Evolutionary conservation across 2,113 vertebrate genomes (phyloP).

Genomic region (Phodopus roborovskii): DNA sequence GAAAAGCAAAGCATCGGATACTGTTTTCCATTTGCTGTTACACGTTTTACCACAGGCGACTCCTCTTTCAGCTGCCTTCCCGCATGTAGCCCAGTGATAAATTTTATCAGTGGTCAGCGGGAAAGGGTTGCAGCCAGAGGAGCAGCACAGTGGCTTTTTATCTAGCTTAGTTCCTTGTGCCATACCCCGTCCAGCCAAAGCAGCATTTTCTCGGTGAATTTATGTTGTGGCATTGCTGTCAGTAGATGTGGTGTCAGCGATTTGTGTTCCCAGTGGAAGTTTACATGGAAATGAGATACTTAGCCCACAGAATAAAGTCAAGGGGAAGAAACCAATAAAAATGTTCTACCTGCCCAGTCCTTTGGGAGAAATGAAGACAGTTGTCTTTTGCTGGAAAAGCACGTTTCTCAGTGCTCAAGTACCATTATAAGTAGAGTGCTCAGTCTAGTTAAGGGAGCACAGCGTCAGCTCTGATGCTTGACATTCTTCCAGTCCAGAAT

Average conservation of each 20-base stretch:
- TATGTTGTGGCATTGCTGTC: slow-evolving; percentile 85
- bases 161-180: slow-evolving; percentile 79
- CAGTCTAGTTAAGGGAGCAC: not conserved
- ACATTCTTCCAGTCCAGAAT: not conserved
- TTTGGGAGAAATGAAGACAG: not conserved
- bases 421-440: not conserved
- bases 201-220: slow-evolving; percentile 80
- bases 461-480: not conserved
- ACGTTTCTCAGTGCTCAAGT: slow-evolving; percentile 46
- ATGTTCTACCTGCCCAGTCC: slow-evolving; percentile 55
- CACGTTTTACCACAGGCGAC: slow-evolving; percentile 83
- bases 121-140: slow-evolving; percentile 69
- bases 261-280: slow-evolving; percentile 86
- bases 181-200: slow-evolving; percentile 57
- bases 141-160: slow-evolving; percentile 87
- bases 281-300: slow-evolving; percentile 85
- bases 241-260: slow-evolving; percentile 89
- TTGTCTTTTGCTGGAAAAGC: slow-evolving; percentile 60
- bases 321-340: slow-evolving; percentile 85
- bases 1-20: slow-evolving; percentile 27
- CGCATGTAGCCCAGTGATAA: slow-evolving; percentile 85
- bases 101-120: slow-evolving; percentile 88
- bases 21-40: slow-evolving; percentile 76
- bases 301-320: slow-evolving; percentile 85
- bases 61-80: slow-evolving; percentile 74